Evolutionary conservation across 2,888 invertebrate species (phyloP), one percentile per base, ranked within the genome.

Genomic region (Cylindroiulus punctatus): DNA sequence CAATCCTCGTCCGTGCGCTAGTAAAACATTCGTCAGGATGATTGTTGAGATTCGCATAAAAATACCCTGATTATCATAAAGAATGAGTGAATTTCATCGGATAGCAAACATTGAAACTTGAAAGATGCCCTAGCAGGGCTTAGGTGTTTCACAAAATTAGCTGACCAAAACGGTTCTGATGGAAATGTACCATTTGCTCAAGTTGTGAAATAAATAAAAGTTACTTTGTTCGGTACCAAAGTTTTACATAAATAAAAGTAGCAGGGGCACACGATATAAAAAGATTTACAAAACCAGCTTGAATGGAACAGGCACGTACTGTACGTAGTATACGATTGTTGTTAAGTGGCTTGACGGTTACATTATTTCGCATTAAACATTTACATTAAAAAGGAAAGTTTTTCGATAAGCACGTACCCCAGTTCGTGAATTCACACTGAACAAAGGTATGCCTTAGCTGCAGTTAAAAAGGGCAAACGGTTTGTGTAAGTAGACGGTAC

Each of bases 21-120:
- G 65, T 22, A 65, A 65, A 65, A 65, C 65, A 22, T 65, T 65
- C 65, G 1, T 65, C 22, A 22, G 65, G 22, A 65, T 65, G 65
- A 65, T 65, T 65, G 65, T 65, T 65, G 65, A 65, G 65, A 65
- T 65, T 65, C 65, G 65, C 65, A 8, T 65, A 65, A 65, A 65
- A 65, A 65, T 65, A 65, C 65, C 65, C 65, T 65, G 65, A 65
- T 65, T 65, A 65, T 65, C 22, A 65, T 65, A 65, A n/a, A 36
- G 65, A 65, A 65, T 22, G 65, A 26, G 10, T 65, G 65, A 65
- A 65, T 22, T 65, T 65, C 0, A 26, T 65, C 26, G 22, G n/a
- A 65, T 57, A 57, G 22, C 65, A 65, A 65, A 65, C 22, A 10
- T 26, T 10, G 65, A 65, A 65, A 57, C 57, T 4, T 57, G 19